Conservation (phyloP, 2,888 invertebrate genomes). For the Xanthia icteritia region DNA sequence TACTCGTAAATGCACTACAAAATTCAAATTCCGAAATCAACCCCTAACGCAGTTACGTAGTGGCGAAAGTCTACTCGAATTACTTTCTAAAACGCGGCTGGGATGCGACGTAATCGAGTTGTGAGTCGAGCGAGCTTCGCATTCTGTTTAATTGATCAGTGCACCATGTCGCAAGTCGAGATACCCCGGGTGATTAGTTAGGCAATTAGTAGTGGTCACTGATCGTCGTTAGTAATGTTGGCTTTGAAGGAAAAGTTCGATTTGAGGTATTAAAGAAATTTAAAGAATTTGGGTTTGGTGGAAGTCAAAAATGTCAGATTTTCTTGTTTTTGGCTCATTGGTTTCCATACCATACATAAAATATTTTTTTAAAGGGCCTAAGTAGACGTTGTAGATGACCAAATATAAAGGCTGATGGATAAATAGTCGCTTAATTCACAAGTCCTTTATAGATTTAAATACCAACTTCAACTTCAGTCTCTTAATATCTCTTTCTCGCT, state of each 20-base stretch:
- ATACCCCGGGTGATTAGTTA: slow-evolving; percentile 61
- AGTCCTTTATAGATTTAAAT: background rate
- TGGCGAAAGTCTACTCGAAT: slow-evolving; percentile 76
- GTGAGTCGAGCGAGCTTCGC: slow-evolving; percentile 69
- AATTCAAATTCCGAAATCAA: slow-evolving; percentile 64
- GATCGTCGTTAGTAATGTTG: slow-evolving; percentile 52
- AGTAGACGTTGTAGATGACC: background rate
- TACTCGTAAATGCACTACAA: slow-evolving; percentile 44
- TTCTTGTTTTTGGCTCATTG: background rate
- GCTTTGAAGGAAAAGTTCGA: slow-evolving; percentile 31
- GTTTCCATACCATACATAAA: background rate
- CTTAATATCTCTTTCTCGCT: slow-evolving; percentile 14
- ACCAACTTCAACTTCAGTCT: background rate
- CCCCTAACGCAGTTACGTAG: slow-evolving; percentile 69
- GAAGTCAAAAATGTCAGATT: no score
- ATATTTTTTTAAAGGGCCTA: background rate
- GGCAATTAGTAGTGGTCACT: slow-evolving; percentile 69
- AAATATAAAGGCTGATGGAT: background rate
- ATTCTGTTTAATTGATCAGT: slow-evolving; percentile 76
- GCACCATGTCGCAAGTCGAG: slow-evolving; percentile 58
- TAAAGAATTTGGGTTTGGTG: background rate
- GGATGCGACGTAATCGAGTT: slow-evolving; percentile 76
- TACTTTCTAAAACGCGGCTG: slow-evolving; percentile 77
- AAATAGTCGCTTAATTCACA: background rate
- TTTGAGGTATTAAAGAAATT: slow-evolving; percentile 3